A percentile compares a stretch with the other conserved stretches of the same genome.
These are phyloP conservation scores for Manduca sexta DNA, from an alignment of 1,140 invertebrate species.

Conservation along the genomic window DNA sequence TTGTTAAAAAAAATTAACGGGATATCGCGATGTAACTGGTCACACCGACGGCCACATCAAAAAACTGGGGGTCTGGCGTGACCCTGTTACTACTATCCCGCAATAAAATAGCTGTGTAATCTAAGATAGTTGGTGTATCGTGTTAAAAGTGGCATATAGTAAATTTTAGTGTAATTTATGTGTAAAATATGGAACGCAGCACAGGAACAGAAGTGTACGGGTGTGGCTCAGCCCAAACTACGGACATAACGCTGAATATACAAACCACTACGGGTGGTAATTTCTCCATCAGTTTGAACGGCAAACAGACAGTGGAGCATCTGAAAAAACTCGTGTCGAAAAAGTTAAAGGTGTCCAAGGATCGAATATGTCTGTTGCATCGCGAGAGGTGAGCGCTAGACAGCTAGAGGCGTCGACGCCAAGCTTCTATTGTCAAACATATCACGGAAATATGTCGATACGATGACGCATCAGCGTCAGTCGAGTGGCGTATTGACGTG, in stretches of 20 bases:
- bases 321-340: constrained; percentile 94
- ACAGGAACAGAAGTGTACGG: constrained; percentile 73
- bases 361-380: constrained; percentile 92
- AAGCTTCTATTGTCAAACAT: constrained; percentile 71
- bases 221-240: constrained; percentile 78
- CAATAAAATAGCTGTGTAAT: constrained; percentile 71
- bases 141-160: constrained; percentile 45
- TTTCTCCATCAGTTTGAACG: constrained; percentile 86
- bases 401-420: constrained; percentile 57
- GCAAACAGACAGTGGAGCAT: constrained; percentile 87
- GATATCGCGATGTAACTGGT: constrained; percentile 65
- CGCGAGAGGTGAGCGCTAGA: constrained; percentile 86
- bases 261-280: constrained; percentile 93
- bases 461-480: constrained; percentile 70
- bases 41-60: constrained; percentile 72
- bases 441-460: constrained; percentile 71
- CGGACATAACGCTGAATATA: constrained; percentile 85
- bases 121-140: constrained; percentile 54
- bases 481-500: constrained; percentile 53
- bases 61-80: constrained; percentile 69
- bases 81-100: constrained; percentile 70
- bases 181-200: constrained; percentile 67
- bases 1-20: constrained; percentile 69
- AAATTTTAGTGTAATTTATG: constrained; percentile 66
- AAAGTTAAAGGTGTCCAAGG: constrained; percentile 91